Base-by-base conservation (phyloP, 2,888 invertebrate genomes). In the Agriopis leucophaearia region DNA sequence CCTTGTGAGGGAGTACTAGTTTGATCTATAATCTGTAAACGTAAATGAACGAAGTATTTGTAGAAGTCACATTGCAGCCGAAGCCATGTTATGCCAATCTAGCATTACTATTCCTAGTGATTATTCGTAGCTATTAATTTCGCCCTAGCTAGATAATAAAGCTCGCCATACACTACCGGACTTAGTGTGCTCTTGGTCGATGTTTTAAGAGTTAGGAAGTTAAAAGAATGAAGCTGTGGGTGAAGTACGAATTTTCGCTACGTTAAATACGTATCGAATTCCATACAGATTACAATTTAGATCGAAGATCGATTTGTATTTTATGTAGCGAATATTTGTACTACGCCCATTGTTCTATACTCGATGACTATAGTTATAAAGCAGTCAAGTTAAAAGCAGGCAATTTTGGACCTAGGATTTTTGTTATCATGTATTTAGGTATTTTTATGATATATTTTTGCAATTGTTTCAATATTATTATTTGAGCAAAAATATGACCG, bases 101-200 rank as follows among this genome's bases (percentile, higher is more conserved):
- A 84, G 76, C 76, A 71, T 78, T 80, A 82, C 77, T 78, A 80
- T 79, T 83, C 74, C 74, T 84, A 82, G 80, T 73, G 70, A 65
- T 58, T 38, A 62, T 50, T 63, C 78, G 76, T 81, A 80, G 78
- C 59, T 55, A 73, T 78, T 80, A 57, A 74, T 77, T 81, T 80
- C 73, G 78, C 77, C 66, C 73, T 72, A 75, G 69, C 73, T 81
- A 78, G 72, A 51, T 63, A 62, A 66, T 62, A 56, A 69, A 71
- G 74, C 77, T 75, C 73, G 70, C 74, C 73, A 75, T 77, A 72
- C 73, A 74, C 74, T 74, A 72, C 74, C 76, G 73, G 73, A 74
- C 67, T 72, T 71, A 73, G 73, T 69, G 74, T 73, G 66, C 57
- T 47, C 57, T 15, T 72, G 73, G 69, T 59, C 51, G 70, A 71